Evolutionary conservation across 2,888 invertebrate species (phyloP).

Genomic region (Orthosia gothica): DNA sequence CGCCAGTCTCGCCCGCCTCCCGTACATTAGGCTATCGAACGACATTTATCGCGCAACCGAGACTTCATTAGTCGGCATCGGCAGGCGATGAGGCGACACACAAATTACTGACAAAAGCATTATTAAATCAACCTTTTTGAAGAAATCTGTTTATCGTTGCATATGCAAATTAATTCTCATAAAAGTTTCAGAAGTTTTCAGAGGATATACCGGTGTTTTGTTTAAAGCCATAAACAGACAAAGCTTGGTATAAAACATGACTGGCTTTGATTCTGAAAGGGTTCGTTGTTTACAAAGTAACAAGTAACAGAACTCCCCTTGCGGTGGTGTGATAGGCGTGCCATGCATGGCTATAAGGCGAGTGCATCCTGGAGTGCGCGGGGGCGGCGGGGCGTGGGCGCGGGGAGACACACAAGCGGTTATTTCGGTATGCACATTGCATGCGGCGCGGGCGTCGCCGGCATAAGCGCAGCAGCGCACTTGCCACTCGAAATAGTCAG

Average conservation of each 20-base stretch:
- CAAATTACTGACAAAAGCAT: constrained; percentile 30
- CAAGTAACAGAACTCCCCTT: constrained; percentile 80
- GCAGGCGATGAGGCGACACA: constrained; percentile 30
- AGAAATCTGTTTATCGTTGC: not conserved
- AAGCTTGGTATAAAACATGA: constrained; percentile 57
- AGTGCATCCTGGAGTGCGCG: constrained; percentile 82
- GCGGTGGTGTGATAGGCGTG: constrained; percentile 81
- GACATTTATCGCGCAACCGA: constrained; percentile 83
- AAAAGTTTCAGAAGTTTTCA: constrained; percentile 1
- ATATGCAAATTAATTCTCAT: constrained; percentile 24
- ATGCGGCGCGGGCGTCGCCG: constrained; percentile 76
- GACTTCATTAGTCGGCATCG: constrained; percentile 63
- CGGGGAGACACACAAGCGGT: constrained; percentile 83
- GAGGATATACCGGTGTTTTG: constrained; percentile 12
- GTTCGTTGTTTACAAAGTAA: constrained; percentile 78
- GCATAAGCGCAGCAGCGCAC: constrained; percentile 84
- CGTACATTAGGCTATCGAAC: constrained; percentile 86
- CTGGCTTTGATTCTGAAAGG: constrained; percentile 72
- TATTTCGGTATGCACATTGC: constrained; percentile 92
- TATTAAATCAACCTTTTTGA: not conserved
- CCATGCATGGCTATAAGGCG: constrained; percentile 82
- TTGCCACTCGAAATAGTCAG: constrained; percentile 92
- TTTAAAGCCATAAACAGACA: constrained; percentile 46
- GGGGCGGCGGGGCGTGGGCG: constrained; percentile 74
- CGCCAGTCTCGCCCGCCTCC: constrained; percentile 75